These are phyloP conservation scores for Scleropages formosus DNA, from an alignment of 2,797 vertebrate genomes.

Conservation along the genomic window DNA sequence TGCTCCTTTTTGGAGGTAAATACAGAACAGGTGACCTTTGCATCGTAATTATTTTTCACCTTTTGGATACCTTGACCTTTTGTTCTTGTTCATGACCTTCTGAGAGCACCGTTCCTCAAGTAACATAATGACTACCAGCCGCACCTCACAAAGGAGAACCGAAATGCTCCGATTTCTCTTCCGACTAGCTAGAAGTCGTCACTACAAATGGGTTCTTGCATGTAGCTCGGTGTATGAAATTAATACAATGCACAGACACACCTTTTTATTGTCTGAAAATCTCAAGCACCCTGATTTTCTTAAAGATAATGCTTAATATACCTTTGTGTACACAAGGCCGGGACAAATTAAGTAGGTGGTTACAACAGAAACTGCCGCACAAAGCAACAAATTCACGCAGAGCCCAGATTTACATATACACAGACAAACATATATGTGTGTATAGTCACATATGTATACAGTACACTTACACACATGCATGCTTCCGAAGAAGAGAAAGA, in stretches of 20 bases:
- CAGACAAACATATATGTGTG: neutral
- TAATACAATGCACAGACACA: no score
- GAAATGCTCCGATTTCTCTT: neutral
- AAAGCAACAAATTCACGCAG: neutral
- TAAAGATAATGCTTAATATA: no score
- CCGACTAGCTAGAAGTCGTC: constrained; percentile 6
- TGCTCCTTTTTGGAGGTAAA: constrained; percentile 16
- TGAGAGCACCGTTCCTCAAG: constrained; percentile 38
- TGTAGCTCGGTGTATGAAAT: neutral
- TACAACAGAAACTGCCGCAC: neutral
- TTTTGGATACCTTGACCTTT: constrained; percentile 47
- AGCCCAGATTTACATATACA: neutral
- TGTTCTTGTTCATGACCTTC: constrained; percentile 35
- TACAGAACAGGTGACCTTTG: constrained; percentile 45
- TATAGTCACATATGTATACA: constrained; percentile 14
- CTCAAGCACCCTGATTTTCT: no score
- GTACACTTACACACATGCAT: constrained; percentile 31
- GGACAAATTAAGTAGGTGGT: neutral
- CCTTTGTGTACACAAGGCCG: neutral
- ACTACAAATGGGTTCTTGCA: neutral
- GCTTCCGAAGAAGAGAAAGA: neutral
- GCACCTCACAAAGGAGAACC: constrained; percentile 8
- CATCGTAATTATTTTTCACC: constrained; percentile 40
- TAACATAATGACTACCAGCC: constrained; percentile 35
- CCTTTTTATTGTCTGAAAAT: no score